Base-by-base conservation (phyloP, 2,888 invertebrate species). In the Hypolimnas misippus region DNA sequence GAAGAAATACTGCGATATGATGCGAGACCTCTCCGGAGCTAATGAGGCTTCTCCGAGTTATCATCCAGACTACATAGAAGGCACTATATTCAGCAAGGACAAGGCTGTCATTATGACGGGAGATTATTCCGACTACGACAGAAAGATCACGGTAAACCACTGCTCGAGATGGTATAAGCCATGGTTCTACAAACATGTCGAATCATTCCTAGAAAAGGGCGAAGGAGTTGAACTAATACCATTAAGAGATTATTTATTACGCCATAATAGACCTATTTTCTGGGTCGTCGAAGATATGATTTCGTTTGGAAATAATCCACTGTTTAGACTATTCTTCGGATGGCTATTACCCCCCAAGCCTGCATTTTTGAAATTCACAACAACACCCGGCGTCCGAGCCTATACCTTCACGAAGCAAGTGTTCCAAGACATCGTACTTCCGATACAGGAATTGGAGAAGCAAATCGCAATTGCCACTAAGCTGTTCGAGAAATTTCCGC, bases 251-350 rank as follows among this genome's bases (percentile, higher is more conserved):
- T 95, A 95, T 74, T 79, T 95, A 14, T 75, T 95, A 0, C 83
- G 95, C 21, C 95, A 95, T 75, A 94, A 95, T 73, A 84, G 95
- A 70, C 93, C 95, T 1, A 95, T 95, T 57, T 95, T 95, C 78
- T 95, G 95, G 95, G 95, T 95, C 0, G 93, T 95, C 0, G 95
- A 95, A 82, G 93, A 94, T 17, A 95, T 95, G 95, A 87, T 95
- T 51, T 94, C 95, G 0, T 94, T 95, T 70, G 95, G 95, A n/a
- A 95, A 95, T 71, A 81, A 95, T 72, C 92, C 92, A 0, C 12
- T 94, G 4, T 95, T 95, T 75, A 87, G 95, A 62, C 76, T 89
- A 3, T 70, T 94, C 0, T 93, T 95, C 71, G 95, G 95, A 0
- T 95, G 95, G 95, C 78, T 95, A 0, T 76, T 95, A 29, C 95